These are phyloP conservation scores for Dromiciops gliroides DNA, from an alignment of 2,113 vertebrate genomes.

Conservation along the genomic window DNA sequence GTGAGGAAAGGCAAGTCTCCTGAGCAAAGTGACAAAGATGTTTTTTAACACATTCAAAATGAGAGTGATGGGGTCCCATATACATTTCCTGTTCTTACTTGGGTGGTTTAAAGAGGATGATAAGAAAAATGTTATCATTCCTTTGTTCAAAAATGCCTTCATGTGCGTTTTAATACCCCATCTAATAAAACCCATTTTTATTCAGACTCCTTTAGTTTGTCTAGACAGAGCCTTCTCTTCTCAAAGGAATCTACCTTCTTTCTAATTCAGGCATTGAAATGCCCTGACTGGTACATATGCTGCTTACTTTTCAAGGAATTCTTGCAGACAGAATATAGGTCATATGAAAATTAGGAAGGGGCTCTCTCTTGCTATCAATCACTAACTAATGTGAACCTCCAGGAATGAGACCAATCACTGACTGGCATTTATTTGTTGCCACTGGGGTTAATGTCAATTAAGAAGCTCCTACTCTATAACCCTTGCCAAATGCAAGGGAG, in stretches of 20 bases:
- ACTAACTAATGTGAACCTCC: slow-evolving; percentile 50
- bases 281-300: not conserved
- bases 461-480: slow-evolving; percentile 5
- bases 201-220: slow-evolving; percentile 2
- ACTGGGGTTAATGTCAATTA: slow-evolving; percentile 38
- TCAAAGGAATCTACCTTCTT: not conserved
- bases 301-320: not conserved
- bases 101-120: slow-evolving; percentile 30
- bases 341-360: not conserved
- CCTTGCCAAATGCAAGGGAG: slow-evolving; percentile 21
- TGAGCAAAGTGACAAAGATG: not conserved
- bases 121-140: slow-evolving; percentile 7
- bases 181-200: not conserved
- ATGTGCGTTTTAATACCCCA: not conserved
- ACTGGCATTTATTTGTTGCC: slow-evolving; percentile 17
- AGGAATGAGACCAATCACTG: not conserved
- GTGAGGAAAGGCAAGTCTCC: not conserved
- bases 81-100: slow-evolving; percentile 9
- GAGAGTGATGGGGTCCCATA: not conserved
- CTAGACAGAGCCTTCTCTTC: not conserved
- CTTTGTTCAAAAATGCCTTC: not conserved
- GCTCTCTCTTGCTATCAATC: not conserved
- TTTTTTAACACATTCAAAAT: not conserved
- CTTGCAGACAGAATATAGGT: not conserved
- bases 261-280: not conserved